These are phyloP conservation scores for Athene cunicularia DNA, from an alignment of 2,113 vertebrate species.

Conservation along the genomic window DNA sequence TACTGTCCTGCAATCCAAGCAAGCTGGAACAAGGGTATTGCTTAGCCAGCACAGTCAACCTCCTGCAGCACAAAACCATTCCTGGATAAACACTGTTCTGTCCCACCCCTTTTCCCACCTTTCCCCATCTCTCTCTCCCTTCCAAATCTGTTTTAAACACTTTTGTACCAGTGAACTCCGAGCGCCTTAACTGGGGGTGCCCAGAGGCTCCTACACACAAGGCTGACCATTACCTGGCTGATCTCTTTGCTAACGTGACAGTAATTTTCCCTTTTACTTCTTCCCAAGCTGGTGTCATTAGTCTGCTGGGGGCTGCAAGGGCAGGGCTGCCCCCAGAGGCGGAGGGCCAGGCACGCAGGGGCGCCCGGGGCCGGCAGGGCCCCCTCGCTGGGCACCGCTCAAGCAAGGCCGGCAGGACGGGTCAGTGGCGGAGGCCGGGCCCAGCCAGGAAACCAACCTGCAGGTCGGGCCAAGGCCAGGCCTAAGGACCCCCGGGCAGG, in stretches of 20 bases:
- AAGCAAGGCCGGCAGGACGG: background rate
- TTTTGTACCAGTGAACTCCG: background rate
- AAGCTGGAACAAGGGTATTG: background rate
- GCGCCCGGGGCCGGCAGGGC: background rate
- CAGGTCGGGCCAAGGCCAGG: background rate
- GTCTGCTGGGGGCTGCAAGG: background rate
- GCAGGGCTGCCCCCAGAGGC: background rate
- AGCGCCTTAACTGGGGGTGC: background rate
- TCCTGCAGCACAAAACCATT: background rate
- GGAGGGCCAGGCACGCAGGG: background rate
- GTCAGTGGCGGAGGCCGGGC: background rate
- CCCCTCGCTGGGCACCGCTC: background rate
- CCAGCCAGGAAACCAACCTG: background rate
- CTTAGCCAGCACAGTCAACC: background rate
- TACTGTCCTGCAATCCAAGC: background rate
- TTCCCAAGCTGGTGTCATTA: background rate
- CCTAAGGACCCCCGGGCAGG: background rate
- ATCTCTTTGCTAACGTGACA: background rate
- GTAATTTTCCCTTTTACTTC: background rate
- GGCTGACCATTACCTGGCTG: fast-evolving
- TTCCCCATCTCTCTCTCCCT: background rate
- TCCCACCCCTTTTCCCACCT: background rate
- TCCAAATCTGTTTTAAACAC: background rate
- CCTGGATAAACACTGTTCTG: background rate
- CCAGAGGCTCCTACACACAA: background rate